Conservation (phyloP, 2,888 invertebrate species). For the Xestoiulus laeticollis region DNA sequence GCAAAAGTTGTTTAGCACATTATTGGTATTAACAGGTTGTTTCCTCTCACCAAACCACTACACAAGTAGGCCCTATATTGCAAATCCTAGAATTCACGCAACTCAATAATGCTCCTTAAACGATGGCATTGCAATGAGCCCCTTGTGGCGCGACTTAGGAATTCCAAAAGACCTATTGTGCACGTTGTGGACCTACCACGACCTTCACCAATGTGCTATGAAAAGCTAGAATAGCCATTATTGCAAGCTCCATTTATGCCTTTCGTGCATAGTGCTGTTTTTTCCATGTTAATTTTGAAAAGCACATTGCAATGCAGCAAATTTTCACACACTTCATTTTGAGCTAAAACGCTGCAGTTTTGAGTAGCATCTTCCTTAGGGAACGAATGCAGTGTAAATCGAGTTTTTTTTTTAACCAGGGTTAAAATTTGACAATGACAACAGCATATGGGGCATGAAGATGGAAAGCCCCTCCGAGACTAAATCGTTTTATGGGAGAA, state of each 20-base stretch:
- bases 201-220: neutral
- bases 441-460: neutral
- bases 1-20: neutral
- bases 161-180: slow-evolving; percentile 8
- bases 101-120: neutral
- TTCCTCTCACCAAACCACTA: neutral
- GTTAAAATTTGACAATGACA: slow-evolving; percentile 10
- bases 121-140: neutral
- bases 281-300: neutral
- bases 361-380: slow-evolving; percentile 1
- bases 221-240: slow-evolving; percentile 19
- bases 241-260: neutral
- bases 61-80: neutral
- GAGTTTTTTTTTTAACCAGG: slow-evolving; percentile 6
- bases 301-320: neutral
- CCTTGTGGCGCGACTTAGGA: neutral
- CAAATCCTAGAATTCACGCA: neutral
- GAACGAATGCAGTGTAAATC: no score
- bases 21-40: neutral
- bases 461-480: slow-evolving; percentile 20
- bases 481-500: slow-evolving; percentile 4
- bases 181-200: neutral
- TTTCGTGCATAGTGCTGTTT: neutral
- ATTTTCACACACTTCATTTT: neutral
- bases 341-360: neutral